Conservation (phyloP, 2,113 vertebrate genomes). For the Zosterops pallidus region DNA sequence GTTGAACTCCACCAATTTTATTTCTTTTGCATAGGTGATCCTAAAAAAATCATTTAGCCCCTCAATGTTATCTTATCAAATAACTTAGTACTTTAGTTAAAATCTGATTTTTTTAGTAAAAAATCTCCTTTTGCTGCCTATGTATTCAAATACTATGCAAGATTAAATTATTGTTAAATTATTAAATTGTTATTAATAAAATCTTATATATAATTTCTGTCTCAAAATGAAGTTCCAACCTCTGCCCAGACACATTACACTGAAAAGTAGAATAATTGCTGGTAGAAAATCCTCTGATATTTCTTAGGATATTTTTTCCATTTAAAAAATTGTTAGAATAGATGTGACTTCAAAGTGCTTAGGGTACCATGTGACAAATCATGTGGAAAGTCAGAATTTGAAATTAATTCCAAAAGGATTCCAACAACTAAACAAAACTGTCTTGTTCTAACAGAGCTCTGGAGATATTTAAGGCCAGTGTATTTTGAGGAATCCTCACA, state of each 20-base stretch:
- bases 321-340: not conserved
- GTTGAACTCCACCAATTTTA: not conserved
- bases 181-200: not conserved
- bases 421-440: not conserved
- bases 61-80: not conserved
- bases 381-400: not conserved
- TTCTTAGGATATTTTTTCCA: not conserved
- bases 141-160: not conserved
- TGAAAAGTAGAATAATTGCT: not conserved
- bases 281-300: not conserved
- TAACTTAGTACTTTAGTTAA: not conserved
- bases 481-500: not conserved
- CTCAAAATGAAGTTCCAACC: not conserved
- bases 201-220: not conserved
- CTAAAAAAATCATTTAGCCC: not conserved
- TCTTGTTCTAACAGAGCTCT: not conserved
- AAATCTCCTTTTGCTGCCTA: not conserved
- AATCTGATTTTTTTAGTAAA: not conserved
- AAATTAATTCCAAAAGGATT: not conserved
- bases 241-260: not conserved
- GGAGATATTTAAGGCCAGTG: not conserved
- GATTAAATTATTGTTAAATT: not conserved
- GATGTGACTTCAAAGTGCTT: not conserved
- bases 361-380: not conserved
- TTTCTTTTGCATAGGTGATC: not conserved